These are phyloP conservation scores for Antennarius maculatus DNA, from an alignment of 2,797 vertebrate species.

Conservation along the genomic window DNA sequence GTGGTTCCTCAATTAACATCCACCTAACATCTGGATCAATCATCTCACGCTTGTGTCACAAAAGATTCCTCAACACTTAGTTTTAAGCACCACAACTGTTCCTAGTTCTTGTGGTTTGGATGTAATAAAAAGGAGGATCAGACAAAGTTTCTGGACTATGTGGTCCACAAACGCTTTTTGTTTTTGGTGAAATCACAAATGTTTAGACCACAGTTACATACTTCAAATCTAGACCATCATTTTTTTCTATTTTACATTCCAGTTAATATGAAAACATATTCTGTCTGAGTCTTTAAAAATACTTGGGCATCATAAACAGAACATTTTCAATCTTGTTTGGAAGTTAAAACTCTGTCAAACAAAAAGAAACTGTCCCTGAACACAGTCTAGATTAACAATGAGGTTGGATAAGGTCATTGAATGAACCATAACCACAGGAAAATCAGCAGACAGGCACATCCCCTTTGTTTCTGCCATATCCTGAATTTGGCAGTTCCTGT, in stretches of 20 bases:
- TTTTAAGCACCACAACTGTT: too few relatives aligned
- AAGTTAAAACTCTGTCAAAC: constrained; percentile 24
- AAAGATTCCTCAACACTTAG: too few relatives aligned
- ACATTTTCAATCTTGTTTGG: constrained; percentile 27
- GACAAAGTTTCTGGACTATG: too few relatives aligned
- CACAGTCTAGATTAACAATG: constrained; percentile 28
- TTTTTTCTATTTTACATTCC: constrained; percentile 10
- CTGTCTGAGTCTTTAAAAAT: constrained; percentile 7
- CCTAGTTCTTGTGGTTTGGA: too few relatives aligned
- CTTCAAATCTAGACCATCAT: background rate
- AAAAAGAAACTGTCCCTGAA: constrained; percentile 29
- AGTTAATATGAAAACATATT: constrained; percentile 4
- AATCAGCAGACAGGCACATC: constrained; percentile 55
- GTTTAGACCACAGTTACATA: too few relatives aligned
- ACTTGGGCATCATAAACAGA: constrained; percentile 13
- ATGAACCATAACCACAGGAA: constrained; percentile 59
- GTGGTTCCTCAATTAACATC: too few relatives aligned
- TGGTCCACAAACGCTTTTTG: too few relatives aligned
- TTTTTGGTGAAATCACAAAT: too few relatives aligned
- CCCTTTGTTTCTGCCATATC: constrained; percentile 48
- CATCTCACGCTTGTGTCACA: too few relatives aligned
- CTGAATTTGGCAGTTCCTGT: constrained; percentile 60
- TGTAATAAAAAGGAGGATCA: too few relatives aligned
- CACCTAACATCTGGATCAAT: too few relatives aligned
- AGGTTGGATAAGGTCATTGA: constrained; percentile 47